Conservation (phyloP, 1,140 invertebrate genomes). For the Spodoptera litura region DNA sequence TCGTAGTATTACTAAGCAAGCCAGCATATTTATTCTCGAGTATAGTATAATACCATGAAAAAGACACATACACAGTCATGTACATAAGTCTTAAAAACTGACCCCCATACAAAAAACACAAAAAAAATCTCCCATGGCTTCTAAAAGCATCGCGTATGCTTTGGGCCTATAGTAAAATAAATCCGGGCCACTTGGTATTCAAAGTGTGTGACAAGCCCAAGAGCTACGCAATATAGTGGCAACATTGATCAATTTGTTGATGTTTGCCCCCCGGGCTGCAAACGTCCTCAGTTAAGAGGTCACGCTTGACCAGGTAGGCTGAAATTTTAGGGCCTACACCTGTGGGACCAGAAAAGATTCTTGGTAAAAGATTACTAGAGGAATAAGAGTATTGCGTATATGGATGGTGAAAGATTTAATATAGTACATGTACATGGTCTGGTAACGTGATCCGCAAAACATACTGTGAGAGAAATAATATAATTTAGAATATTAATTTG, state of each 20-base stretch:
- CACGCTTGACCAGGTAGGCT: constrained; percentile 25
- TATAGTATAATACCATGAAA: neutral
- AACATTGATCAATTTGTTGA: constrained; percentile 48
- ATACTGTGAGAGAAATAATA: too few species aligned
- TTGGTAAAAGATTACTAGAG: neutral
- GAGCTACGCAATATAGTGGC: constrained; percentile 44
- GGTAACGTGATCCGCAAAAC: too few species aligned
- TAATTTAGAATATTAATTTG: too few species aligned
- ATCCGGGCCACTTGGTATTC: constrained; percentile 49
- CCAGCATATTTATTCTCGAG: too few species aligned
- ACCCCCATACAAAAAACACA: neutral
- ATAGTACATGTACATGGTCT: too few species aligned
- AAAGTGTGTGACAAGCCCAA: constrained; percentile 30
- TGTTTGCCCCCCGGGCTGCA: constrained; percentile 27
- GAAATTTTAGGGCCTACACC: neutral
- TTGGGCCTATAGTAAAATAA: constrained; percentile 45
- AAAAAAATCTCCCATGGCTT: neutral
- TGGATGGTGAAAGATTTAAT: too few species aligned
- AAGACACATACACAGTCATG: too few species aligned
- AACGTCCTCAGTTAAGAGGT: constrained; percentile 22
- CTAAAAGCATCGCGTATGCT: neutral
- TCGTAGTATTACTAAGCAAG: too few species aligned
- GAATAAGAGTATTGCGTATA: too few species aligned
- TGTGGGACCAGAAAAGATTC: too few species aligned
- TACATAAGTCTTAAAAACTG: too few species aligned